Conservation (phyloP, 2,113 vertebrate species). For the Atlantisia rogersi region DNA sequence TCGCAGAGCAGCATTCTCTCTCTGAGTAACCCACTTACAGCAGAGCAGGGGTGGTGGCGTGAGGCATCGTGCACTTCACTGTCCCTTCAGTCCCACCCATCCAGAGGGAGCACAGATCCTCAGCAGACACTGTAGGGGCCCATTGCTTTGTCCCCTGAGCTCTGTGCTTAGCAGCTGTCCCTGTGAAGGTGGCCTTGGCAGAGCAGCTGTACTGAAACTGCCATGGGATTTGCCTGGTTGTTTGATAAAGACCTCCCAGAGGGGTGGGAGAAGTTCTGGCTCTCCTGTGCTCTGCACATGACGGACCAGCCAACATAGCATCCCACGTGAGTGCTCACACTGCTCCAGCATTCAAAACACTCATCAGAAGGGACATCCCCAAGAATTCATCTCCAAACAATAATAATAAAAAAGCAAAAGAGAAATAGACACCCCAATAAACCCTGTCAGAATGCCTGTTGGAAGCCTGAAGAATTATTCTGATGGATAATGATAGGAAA, state of each 20-base stretch:
- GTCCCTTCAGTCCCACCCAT: neutral
- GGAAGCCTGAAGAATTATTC: neutral
- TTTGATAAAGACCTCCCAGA: neutral
- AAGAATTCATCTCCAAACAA: constrained; percentile 4
- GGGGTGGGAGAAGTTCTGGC: neutral
- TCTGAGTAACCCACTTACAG: neutral
- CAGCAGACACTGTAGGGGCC: neutral
- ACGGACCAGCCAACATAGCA: neutral
- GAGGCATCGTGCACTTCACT: rapidly evolving
- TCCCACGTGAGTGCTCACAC: rapidly evolving
- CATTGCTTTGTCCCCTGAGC: rapidly evolving
- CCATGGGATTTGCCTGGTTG: rapidly evolving
- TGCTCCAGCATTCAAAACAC: neutral
- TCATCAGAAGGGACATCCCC: neutral
- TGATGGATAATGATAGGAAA: neutral
- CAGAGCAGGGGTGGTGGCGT: neutral
- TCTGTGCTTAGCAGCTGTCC: neutral
- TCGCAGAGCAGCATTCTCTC: neutral
- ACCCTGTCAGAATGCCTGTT: neutral
- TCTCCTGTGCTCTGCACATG: rapidly evolving
- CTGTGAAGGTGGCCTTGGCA: neutral
- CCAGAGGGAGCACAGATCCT: rapidly evolving
- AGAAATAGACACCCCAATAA: neutral
- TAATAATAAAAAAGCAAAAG: neutral
- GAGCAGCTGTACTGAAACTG: neutral